Evolutionary conservation across 2,113 vertebrate genomes (phyloP).

Genomic region (Arothron firmamentum): DNA sequence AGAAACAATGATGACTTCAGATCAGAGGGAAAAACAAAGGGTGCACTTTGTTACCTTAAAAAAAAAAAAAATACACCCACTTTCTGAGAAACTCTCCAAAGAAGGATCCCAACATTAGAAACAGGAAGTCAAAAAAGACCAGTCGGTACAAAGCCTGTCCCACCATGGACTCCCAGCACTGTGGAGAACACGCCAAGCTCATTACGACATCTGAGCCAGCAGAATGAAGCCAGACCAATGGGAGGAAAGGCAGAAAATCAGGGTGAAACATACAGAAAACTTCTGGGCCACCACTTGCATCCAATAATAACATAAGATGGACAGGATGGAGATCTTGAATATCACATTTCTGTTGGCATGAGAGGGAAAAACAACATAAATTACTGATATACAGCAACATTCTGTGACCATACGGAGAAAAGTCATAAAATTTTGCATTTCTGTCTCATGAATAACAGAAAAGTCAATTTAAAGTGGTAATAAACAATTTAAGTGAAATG

Average conservation of each 20-base stretch:
- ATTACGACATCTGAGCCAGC: background rate
- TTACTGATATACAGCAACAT: background rate
- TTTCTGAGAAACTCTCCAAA: constrained; percentile 91
- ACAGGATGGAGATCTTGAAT: constrained; percentile 86
- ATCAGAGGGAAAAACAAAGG: background rate
- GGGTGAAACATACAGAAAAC: constrained; percentile 44
- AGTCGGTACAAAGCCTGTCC: constrained; percentile 92
- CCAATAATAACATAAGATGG: constrained; percentile 93
- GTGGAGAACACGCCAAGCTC: constrained; percentile 6
- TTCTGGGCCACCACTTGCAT: constrained; percentile 70
- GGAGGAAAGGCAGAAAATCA: too few species aligned
- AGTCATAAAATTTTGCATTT: too few species aligned
- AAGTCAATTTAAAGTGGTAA: too few species aligned
- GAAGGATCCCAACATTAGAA: constrained; percentile 85
- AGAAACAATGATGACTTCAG: constrained; percentile 5
- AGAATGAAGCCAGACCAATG: background rate
- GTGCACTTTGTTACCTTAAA: background rate
- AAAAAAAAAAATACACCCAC: constrained; percentile 69
- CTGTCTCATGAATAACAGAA: too few species aligned
- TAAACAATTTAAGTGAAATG: too few species aligned
- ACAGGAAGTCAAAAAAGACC: constrained; percentile 88
- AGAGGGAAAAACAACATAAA: background rate
- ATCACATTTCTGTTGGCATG: constrained; percentile 79
- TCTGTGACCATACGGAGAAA: too few species aligned
- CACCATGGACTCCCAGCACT: constrained; percentile 94